Base-by-base conservation (phyloP, 64 coral and sea anemone species). In the Pocillopora damicornis region DNA sequence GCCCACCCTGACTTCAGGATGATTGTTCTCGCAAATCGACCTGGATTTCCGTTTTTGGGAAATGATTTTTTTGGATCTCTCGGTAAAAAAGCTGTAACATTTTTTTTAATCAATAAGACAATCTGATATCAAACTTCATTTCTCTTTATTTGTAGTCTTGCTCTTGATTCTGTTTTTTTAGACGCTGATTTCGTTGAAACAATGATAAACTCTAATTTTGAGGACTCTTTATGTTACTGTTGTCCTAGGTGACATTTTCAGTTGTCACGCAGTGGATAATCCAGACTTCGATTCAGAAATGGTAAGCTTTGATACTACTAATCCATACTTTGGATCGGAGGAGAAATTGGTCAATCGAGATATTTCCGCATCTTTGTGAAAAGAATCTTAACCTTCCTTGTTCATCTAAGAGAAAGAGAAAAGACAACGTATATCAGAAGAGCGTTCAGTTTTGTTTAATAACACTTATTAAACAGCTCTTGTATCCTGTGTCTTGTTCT, bases 251-350 rank as follows among this genome's bases (percentile, higher is more conserved):
- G 97, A 99, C 62, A 92, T 99, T 57, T 99, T 99, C 61, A 99
- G 97, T 80, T 99, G 93, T 59, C 97, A 99, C 79, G 97, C 97
- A 11, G 93, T 99, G 35, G 90, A 99, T 76, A 99, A 99, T 75
- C 97, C 97, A 35, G 93, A 95, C 88, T 95, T 95, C 73, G 81
- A 91, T 66, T 99, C 97, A 13, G 97, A 99, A 93, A 99, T 99
- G 97, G 97, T 99, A 66, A 95, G 83, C 35, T 88, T 72, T 13
- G 17, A 18, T 42, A 76, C 35, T 60, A 4, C 16, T 63, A 9
- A 38, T 77, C 37, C 5, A 79, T 30, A 1, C 22, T 37, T 5
- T 86, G 25, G 9, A 79, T 51, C 42, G 7, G 2, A 51, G 7
- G 42, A 7, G 42, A 51, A 51, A 51, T 51, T 51, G 42, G 42